Conservation (phyloP, 2,113 vertebrate species). For the Neopipo cinnamomea region DNA sequence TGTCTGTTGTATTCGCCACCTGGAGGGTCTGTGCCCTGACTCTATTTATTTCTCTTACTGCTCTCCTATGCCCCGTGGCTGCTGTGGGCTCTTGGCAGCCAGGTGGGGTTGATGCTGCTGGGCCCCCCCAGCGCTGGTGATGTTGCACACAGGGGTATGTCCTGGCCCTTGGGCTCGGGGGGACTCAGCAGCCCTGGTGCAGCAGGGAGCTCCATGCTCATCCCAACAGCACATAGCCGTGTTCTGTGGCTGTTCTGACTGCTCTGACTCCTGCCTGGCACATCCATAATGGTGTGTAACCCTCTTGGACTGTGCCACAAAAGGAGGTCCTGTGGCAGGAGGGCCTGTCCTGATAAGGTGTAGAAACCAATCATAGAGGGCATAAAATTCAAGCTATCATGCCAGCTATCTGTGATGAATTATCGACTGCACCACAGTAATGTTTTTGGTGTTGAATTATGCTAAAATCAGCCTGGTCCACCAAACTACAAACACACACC, state of each 20-base stretch:
- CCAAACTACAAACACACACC: too few species aligned
- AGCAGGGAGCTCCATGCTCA: background rate
- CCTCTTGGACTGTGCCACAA: background rate
- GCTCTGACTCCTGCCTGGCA: background rate
- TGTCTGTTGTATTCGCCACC: background rate
- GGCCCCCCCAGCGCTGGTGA: accelerated
- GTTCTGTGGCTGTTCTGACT: background rate
- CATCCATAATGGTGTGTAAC: background rate
- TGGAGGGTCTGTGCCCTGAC: background rate
- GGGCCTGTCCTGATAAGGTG: too few species aligned
- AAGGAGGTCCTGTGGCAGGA: background rate
- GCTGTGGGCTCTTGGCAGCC: background rate
- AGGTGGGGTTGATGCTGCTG: background rate
- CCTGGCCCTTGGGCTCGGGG: accelerated
- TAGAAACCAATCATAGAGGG: too few species aligned
- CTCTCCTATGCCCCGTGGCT: background rate
- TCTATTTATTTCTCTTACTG: background rate
- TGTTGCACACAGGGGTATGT: accelerated
- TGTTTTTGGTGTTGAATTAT: too few species aligned
- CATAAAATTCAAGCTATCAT: too few species aligned
- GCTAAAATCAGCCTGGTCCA: too few species aligned
- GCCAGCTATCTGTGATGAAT: too few species aligned
- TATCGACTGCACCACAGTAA: too few species aligned
- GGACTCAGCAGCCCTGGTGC: background rate
- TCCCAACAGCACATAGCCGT: accelerated